phyloP scores from a whole-genome alignment of 2,888 invertebrate species.

The Caenorhabditis sp. region DNA sequence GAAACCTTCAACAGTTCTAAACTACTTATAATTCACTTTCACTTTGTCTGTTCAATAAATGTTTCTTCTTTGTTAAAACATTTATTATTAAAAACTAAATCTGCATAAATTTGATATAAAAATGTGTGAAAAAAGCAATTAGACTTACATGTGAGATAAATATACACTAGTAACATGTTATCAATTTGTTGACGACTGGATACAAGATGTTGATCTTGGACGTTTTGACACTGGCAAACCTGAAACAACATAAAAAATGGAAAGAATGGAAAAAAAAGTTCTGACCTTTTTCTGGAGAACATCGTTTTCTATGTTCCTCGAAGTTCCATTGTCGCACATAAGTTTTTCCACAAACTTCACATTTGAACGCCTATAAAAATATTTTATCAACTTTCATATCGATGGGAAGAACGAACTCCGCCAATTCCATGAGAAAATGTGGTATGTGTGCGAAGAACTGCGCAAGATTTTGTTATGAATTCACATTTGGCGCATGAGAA shows the following conservation, averaged over 20 bases:
- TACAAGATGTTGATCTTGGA: too few species aligned
- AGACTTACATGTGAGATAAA: too few species aligned
- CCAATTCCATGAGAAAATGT: background rate
- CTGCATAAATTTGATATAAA: background rate
- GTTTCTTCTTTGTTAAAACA: background rate
- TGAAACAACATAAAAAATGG: too few species aligned
- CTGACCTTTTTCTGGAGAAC: background rate
- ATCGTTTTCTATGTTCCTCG: background rate
- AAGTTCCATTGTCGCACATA: background rate
- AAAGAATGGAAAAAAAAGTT: background rate
- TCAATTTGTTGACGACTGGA: too few species aligned
- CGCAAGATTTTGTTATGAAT: background rate
- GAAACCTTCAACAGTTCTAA: constrained; percentile 56
- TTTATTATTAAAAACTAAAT: background rate
- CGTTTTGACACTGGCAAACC: too few species aligned
- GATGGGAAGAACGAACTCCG: background rate
- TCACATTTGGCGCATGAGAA: background rate
- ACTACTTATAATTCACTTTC: background rate
- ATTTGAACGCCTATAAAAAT: background rate
- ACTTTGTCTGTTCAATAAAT: too few species aligned
- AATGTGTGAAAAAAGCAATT: too few species aligned
- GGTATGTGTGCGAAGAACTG: background rate
- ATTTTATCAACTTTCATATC: background rate
- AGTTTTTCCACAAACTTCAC: background rate
- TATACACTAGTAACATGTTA: too few species aligned